Evolutionary conservation across 2,888 invertebrate genomes (phyloP).

Genomic region (Athalia circularis): DNA sequence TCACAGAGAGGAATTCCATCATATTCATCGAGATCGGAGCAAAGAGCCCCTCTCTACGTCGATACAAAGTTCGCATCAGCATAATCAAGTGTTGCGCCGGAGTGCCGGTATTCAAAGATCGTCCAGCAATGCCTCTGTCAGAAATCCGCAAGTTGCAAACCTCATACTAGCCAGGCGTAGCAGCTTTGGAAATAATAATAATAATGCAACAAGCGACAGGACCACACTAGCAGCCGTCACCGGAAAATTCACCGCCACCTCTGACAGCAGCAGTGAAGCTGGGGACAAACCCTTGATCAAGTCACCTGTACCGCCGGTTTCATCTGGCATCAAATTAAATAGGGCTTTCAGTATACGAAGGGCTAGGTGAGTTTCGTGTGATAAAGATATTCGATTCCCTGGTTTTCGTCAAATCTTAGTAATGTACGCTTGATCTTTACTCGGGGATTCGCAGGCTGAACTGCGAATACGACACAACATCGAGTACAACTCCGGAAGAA

Average conservation of each 20-base stretch:
- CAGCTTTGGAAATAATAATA: conserved; percentile 64
- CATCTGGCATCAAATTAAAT: conserved; percentile 67
- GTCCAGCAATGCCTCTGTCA: conserved; percentile 74
- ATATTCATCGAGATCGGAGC: conserved; percentile 51
- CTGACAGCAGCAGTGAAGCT: conserved; percentile 67
- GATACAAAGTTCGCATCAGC: conserved; percentile 54
- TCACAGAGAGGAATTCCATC: conserved; percentile 57
- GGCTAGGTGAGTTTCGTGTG: conserved; percentile 55
- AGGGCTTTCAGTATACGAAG: conserved; percentile 66
- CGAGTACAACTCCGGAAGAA: conserved; percentile 66
- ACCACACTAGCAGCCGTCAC: conserved; percentile 38
- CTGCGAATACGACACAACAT: conserved; percentile 67
- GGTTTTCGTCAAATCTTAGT: not conserved
- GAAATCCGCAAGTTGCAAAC: conserved; percentile 60
- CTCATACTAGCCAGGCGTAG: conserved; percentile 58
- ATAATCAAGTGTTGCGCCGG: conserved; percentile 59
- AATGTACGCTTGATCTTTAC: not conserved
- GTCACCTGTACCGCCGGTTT: conserved; percentile 54
- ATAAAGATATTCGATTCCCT: not conserved
- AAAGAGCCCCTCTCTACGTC: conserved; percentile 56
- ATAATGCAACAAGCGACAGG: conserved; percentile 52
- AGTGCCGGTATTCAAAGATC: conserved; percentile 72
- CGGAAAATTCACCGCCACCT: conserved; percentile 57
- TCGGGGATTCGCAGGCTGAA: conserved; percentile 52
- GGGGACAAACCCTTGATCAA: conserved; percentile 59